phyloP scores from a whole-genome alignment of 2,797 vertebrate genomes.

The Delichon dasypus region DNA sequence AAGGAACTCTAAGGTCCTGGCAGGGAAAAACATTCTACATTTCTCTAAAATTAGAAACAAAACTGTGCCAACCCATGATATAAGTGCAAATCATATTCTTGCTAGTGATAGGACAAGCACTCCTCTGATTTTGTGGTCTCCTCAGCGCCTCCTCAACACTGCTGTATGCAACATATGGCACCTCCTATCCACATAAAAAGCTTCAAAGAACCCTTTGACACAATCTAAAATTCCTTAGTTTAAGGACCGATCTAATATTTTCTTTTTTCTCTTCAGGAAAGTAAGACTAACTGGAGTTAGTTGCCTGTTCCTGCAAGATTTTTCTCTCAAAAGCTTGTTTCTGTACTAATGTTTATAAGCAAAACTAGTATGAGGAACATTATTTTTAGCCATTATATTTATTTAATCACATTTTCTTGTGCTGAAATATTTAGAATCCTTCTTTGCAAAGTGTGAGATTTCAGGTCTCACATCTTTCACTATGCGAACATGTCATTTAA shows the following conservation, averaged over 20 bases:
- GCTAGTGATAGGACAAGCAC: neutral
- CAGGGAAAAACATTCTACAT: too few relatives aligned
- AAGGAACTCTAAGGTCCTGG: too few relatives aligned
- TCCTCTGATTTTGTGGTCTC: neutral
- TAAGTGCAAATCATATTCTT: neutral
- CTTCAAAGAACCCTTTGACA: neutral
- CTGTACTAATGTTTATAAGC: neutral
- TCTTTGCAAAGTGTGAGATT: neutral
- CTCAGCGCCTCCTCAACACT: neutral
- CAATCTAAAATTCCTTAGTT: neutral
- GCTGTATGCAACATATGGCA: fast-evolving
- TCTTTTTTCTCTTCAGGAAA: neutral
- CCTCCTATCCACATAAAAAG: fast-evolving
- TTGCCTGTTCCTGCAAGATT: neutral
- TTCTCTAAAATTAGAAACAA: too few relatives aligned
- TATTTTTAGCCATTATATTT: neutral
- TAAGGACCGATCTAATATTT: neutral
- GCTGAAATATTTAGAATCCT: neutral
- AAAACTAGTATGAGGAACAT: neutral
- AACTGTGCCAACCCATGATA: too few relatives aligned
- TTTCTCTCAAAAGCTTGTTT: neutral
- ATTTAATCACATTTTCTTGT: neutral
- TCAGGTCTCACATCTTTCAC: neutral
- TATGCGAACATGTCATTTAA: neutral
- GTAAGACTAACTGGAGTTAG: neutral